A percentile compares a stretch with the other conserved stretches of the same genome.
These are phyloP conservation scores for Aspidapion aeneum DNA, from an alignment of 2,888 invertebrate genomes.

Conservation along the genomic window DNA sequence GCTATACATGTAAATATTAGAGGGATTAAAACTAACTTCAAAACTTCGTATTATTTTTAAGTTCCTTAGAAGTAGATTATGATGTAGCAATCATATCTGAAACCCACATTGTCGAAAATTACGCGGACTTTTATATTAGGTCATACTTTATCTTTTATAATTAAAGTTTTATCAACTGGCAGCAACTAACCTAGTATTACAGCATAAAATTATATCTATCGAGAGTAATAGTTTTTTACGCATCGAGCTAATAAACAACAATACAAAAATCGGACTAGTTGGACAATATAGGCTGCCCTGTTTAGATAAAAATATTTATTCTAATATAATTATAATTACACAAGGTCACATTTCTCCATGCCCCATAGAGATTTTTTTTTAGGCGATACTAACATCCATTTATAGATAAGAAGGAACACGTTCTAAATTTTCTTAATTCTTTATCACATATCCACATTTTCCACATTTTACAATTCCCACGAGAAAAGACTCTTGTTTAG, in stretches of 20 bases:
- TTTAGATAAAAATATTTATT: not conserved
- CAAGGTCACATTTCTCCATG: not conserved
- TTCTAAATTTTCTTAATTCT: too few species aligned
- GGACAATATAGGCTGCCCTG: not conserved
- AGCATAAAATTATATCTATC: not conserved
- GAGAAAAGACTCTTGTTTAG: too few species aligned
- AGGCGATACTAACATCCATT: too few species aligned
- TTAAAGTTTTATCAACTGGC: too few species aligned
- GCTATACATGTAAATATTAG: conserved; percentile 6
- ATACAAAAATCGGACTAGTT: not conserved
- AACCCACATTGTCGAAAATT: conserved; percentile 5
- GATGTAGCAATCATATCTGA: conserved; percentile 2
- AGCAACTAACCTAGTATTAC: not conserved
- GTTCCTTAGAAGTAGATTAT: conserved; percentile 1
- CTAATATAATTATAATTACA: conserved; percentile 4
- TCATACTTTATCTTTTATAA: too few species aligned
- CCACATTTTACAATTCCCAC: too few species aligned
- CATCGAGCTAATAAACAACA: not conserved
- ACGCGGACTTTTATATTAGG: conserved; percentile 1
- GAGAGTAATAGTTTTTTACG: not conserved
- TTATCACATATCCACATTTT: too few species aligned
- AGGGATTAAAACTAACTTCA: conserved; percentile 7
- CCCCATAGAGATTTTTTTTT: not conserved
- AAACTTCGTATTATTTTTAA: not conserved
- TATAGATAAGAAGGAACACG: too few species aligned